phyloP scores from a whole-genome alignment of 2,797 vertebrate species.

The Anas bahamensis region DNA sequence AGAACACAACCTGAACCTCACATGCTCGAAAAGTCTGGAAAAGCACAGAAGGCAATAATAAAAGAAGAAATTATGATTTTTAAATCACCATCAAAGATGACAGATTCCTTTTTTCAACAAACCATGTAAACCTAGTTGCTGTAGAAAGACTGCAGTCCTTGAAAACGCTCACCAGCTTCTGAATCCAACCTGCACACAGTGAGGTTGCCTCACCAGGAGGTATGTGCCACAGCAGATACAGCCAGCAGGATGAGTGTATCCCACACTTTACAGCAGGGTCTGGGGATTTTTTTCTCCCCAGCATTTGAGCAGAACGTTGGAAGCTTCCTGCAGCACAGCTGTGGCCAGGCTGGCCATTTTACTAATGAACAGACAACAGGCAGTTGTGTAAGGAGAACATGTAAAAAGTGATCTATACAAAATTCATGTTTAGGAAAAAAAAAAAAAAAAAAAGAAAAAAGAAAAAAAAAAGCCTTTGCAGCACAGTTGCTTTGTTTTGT shows the following conservation, averaged over 20 bases:
- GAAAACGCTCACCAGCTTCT: background rate
- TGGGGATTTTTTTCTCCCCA: background rate
- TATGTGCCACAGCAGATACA: background rate
- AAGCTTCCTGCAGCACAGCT: background rate
- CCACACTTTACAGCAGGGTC: accelerated
- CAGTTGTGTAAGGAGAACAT: background rate
- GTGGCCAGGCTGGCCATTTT: background rate
- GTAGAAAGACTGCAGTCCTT: background rate
- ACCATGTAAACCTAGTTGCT: background rate
- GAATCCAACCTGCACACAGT: background rate
- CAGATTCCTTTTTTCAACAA: background rate
- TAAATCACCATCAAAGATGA: background rate
- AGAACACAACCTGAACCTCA: background rate
- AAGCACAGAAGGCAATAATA: background rate
- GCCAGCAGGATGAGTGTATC: background rate
- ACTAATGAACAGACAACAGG: background rate
- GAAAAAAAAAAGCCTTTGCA: background rate
- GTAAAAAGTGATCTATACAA: background rate
- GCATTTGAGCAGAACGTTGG: background rate
- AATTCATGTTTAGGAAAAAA: background rate
- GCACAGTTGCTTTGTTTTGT: no score
- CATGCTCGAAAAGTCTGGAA: background rate
- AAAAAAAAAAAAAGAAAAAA: no score
- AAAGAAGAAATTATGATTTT: background rate
- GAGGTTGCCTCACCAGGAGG: background rate